These are phyloP conservation scores for Neoarius graeffei DNA, from an alignment of 2,113 vertebrate genomes.

Conservation along the genomic window DNA sequence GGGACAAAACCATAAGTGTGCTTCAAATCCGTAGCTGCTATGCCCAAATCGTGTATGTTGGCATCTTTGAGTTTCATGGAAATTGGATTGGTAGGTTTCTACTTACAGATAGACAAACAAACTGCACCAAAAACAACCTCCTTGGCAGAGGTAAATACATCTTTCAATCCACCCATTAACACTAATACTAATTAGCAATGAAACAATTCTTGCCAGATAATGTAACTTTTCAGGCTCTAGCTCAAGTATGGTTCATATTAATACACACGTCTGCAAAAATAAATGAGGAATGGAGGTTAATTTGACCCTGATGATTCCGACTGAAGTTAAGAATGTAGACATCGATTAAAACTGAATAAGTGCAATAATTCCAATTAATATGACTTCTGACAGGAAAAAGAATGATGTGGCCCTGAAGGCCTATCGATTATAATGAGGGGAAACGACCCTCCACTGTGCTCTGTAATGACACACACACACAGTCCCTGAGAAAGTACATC, in stretches of 20 bases:
- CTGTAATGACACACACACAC: constrained; percentile 59
- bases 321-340: constrained; percentile 1
- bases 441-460: constrained; percentile 57
- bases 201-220: not conserved
- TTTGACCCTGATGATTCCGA: not conserved
- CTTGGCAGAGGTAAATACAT: not conserved
- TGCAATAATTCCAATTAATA: constrained; percentile 53
- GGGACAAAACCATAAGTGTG: too few relatives aligned
- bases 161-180: not conserved
- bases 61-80: too few relatives aligned
- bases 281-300: not conserved
- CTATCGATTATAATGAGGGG: constrained; percentile 63
- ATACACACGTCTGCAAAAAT: not conserved
- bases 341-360: not conserved
- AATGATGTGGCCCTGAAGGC: constrained; percentile 38
- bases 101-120: too few relatives aligned
- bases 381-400: constrained; percentile 34
- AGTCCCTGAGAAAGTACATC: not conserved
- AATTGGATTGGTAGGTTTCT: too few relatives aligned
- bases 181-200: not conserved
- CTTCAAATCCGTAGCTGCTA: too few relatives aligned
- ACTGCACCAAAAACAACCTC: too few relatives aligned
- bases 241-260: not conserved
- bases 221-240: not conserved
- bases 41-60: too few relatives aligned